Evolutionary conservation across 2,888 invertebrate genomes (phyloP), one percentile per base, ranked within the genome.

Genomic region (Stenichneumon culpator): DNA sequence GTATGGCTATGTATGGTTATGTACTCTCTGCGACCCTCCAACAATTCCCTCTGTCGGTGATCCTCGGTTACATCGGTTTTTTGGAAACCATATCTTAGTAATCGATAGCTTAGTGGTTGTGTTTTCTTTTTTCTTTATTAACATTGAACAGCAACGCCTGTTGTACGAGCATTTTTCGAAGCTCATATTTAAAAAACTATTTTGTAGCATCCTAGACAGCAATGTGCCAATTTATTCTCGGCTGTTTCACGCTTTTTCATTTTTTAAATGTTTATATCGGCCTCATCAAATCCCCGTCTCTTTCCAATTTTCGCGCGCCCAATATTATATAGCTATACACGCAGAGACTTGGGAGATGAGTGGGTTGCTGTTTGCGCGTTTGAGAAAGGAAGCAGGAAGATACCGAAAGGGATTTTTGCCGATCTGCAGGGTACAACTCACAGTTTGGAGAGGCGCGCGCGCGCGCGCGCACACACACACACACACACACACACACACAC

Each of bases 301-400:
- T 86, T 81, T 81, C 57, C 75, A 86, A 91, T 91, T 91, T 91
- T 91, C 89, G 89, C 90, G 87, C 89, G 88, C 88, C 86, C 87
- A 87, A 88, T 89, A 90, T 90, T 89, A 88, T 89, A 87, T 32
- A 52, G 22, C 16, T 22, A 25, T 22, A 22, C 57, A 25, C 22
- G 22, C 25, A 32, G 44, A 68, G 36, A 19, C 39, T 11, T 6
- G 19, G n/a, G 39, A 63, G 22, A 50, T 65, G 19, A 52, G 39
- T 52, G 7, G 47, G 67, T 65, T 68, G 75, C 47, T 50, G 63
- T 81, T 75, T 39, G 47, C 54, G 32, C 44, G 63, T 70, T 44
- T 6, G 60, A 39, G 32, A 77, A n/a, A 16, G 67, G 19, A 39
- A 68, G 60, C 28, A 54, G 73, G 57, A 70, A 75, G 65, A 57